These are phyloP conservation scores for Oryzias dopingdopingensis DNA, from an alignment of 2,797 vertebrate species.

Conservation along the genomic window DNA sequence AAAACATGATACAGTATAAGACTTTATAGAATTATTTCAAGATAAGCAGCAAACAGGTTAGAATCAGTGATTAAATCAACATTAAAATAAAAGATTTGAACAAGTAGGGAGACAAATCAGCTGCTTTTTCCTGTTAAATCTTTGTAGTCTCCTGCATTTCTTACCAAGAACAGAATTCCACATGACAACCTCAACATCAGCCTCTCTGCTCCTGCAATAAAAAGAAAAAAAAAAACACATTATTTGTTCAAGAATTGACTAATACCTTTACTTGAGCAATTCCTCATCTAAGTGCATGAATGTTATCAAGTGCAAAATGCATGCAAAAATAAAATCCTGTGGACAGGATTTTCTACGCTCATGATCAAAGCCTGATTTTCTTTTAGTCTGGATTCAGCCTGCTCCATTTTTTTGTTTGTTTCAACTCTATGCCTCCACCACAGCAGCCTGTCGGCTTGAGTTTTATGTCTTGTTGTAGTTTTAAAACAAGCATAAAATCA, in stretches of 20 bases:
- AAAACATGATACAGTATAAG: no score
- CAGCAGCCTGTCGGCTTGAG: constrained; percentile 54
- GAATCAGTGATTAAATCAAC: constrained; percentile 38
- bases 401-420: constrained; percentile 80
- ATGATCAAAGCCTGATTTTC: constrained; percentile 88
- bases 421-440: constrained; percentile 67
- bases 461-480: constrained; percentile 53
- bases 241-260: constrained; percentile 81
- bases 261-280: constrained; percentile 82
- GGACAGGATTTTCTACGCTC: constrained; percentile 87
- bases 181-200: constrained; percentile 61
- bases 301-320: constrained; percentile 87
- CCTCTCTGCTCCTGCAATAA: constrained; percentile 52
- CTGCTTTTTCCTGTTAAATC: constrained; percentile 55
- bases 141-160: constrained; percentile 64
- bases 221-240: constrained; percentile 60
- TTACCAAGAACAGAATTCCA: constrained; percentile 64
- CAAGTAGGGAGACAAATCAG: constrained; percentile 51
- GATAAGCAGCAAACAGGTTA: constrained; percentile 39
- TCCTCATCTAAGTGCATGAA: constrained; percentile 86
- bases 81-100: constrained; percentile 43
- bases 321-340: constrained; percentile 87
- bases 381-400: constrained; percentile 81
- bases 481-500: constrained; percentile 63
- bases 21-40: not conserved